Conservation (phyloP, 2,888 invertebrate genomes). For the Perithous albicinctus region DNA sequence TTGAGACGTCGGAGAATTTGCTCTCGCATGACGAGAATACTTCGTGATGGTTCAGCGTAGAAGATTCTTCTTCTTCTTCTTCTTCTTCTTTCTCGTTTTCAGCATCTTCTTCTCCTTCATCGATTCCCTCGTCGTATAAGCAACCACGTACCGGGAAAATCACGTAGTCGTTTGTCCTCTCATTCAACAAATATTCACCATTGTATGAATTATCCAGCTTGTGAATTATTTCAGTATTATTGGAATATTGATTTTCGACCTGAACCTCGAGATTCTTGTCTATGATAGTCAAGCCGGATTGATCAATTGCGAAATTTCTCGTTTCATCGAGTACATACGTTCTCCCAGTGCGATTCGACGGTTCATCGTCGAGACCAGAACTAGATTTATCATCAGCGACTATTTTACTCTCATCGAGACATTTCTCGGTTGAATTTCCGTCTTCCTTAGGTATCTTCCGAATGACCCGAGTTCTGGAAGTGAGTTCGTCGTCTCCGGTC, state of each 20-base stretch:
- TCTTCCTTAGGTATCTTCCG: conserved; percentile 3
- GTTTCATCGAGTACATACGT: conserved; percentile 47
- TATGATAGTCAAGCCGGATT: not conserved
- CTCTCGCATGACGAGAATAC: not conserved
- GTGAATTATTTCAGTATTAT: not conserved
- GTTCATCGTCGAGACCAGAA: conserved; percentile 11
- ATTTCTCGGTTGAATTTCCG: conserved; percentile 2
- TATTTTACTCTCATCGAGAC: not conserved
- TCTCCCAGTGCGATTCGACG: conserved; percentile 29
- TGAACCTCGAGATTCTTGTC: not conserved
- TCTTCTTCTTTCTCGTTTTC: not conserved
- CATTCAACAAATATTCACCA: conserved; percentile 3
- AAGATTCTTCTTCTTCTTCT: not conserved
- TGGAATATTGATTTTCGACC: not conserved
- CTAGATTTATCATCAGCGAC: not conserved
- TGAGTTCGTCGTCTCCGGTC: conserved; percentile 26
- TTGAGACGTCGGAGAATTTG: conserved; percentile 7
- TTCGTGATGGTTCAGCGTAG: not conserved
- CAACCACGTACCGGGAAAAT: conserved; percentile 8
- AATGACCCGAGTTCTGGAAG: conserved; percentile 54
- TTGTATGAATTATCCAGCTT: not conserved
- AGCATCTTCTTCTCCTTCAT: conserved; percentile 3
- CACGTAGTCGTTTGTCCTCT: not conserved
- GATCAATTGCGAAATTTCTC: not conserved
- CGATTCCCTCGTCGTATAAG: not conserved